phyloP scores from a whole-genome alignment of 2,113 vertebrate species.

The Trochalopteron elliotii region DNA sequence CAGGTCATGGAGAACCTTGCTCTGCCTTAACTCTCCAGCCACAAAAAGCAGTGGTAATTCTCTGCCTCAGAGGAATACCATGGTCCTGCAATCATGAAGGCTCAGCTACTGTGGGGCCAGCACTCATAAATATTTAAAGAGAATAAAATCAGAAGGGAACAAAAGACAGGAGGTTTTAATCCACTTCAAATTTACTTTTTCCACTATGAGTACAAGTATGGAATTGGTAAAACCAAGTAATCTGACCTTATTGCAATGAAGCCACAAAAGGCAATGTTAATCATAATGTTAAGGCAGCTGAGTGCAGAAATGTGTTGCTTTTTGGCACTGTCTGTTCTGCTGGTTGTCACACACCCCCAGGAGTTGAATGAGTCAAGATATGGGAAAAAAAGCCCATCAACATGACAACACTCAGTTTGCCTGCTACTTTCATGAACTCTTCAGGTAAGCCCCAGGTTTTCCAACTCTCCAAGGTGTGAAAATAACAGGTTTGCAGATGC shows the following conservation, averaged over 20 bases:
- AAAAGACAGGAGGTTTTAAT: not conserved
- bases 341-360: not conserved
- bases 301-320: not conserved
- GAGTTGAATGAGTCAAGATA: not conserved
- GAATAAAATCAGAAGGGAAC: not conserved
- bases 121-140: not conserved
- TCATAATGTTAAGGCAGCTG: not conserved
- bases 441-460: not conserved
- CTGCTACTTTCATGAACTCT: not conserved
- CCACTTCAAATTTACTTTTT: not conserved
- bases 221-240: conserved; percentile 3
- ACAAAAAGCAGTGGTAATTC: not conserved
- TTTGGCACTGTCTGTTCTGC: not conserved
- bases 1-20: not conserved
- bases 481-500: not conserved
- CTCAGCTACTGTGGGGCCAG: not conserved
- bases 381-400: not conserved
- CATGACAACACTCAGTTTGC: not conserved
- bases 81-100: not conserved
- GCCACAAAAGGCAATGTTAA: not conserved
- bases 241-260: not conserved
- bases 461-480: not conserved
- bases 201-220: not conserved
- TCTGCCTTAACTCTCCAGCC: not conserved
- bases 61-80: not conserved